Evolutionary conservation across 2,888 invertebrate genomes (phyloP), one percentile per base, ranked within the genome.

Genomic region (Gibbula magus): DNA sequence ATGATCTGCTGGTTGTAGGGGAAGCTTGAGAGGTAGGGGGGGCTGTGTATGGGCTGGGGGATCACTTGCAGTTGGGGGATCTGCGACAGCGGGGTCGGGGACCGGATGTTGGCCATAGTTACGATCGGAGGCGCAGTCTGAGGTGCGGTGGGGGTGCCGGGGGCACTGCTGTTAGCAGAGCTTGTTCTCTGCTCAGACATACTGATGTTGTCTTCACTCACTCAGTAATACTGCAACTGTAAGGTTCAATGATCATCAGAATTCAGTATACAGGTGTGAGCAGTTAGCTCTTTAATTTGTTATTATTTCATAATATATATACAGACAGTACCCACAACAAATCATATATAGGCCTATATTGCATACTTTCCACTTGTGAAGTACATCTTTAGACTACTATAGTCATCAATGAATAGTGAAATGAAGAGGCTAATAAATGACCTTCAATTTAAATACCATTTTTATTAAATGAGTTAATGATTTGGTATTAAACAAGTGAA

Each of bases 51-150:
- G 4, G 88, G 85, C 81, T 90, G 89, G 10, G 88, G 88, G 16
- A 91, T 89, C 70, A 91, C 89, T 81, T 91, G 91, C 7, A 91
- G 81, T 82, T 89, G 89, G 16, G 89, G 89, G 61, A 89, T 77
- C 39, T 88, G 88, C 18, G 84, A 85, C 2, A 85, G 79, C 3
- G 87, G 81, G 70, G 77, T 54, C 0, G 81, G 82, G 18, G 79
- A 82, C 70, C 84, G 77, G 75, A 87, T 81, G 75, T 86, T 88
- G n/a, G 87, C 83, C 80, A 86, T 85, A 1, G 87, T 80, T 83
- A 87, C 86, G 51, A 86, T 86, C 20, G 85, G 83, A 5, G 86
- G 82, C 4, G 86, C 85, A 16, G 86, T 82, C 16, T 86, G 22
- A 79, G 77, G n/a, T 80, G 83, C 20, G 81, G 81, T 13, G 76